Percentiles rank a stretch among this genome's conserved stretches.
Conservation (phyloP, 1,140 invertebrate genomes). For the Paraescarpia echinospica region DNA sequence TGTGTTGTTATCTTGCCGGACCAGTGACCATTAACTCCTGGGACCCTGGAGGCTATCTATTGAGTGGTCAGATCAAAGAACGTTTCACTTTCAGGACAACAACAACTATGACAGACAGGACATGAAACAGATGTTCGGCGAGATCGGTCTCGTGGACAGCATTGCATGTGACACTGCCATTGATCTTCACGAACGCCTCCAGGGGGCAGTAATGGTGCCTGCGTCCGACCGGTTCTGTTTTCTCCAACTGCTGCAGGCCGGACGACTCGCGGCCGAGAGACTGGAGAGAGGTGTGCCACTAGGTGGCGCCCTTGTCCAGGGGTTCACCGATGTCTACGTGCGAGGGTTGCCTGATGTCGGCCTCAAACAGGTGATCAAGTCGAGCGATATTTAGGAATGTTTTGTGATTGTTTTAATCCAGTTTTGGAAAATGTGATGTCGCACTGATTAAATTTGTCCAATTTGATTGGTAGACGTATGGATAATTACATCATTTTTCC, state of each 20-base stretch:
- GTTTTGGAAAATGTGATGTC: neutral
- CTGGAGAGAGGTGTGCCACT: slow-evolving; percentile 64
- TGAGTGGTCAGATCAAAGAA: neutral
- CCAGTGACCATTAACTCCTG: neutral
- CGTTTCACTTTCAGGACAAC: neutral
- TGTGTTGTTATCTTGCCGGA: neutral
- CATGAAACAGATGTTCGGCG: slow-evolving; percentile 38
- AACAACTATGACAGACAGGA: slow-evolving; percentile 37
- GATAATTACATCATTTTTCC: neutral
- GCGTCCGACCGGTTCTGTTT: slow-evolving; percentile 44
- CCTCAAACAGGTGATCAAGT: slow-evolving; percentile 23
- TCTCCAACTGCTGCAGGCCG: slow-evolving; percentile 65
- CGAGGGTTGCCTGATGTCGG: slow-evolving; percentile 56
- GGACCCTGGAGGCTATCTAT: neutral
- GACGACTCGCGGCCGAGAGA: slow-evolving; percentile 68
- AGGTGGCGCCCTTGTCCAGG: slow-evolving; percentile 61
- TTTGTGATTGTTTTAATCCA: neutral
- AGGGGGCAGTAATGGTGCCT: slow-evolving; percentile 32
- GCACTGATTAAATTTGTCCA: neutral
- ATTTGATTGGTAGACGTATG: neutral
- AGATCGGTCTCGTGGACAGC: slow-evolving; percentile 38
- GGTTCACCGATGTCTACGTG: slow-evolving; percentile 72
- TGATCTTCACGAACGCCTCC: slow-evolving; percentile 38
- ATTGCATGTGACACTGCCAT: slow-evolving; percentile 43
- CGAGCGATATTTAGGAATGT: neutral